A percentile compares a stretch with the other conserved stretches of the same genome.
These are phyloP conservation scores for Hyles vespertilio DNA, from an alignment of 1,140 invertebrate genomes.

Conservation along the genomic window DNA sequence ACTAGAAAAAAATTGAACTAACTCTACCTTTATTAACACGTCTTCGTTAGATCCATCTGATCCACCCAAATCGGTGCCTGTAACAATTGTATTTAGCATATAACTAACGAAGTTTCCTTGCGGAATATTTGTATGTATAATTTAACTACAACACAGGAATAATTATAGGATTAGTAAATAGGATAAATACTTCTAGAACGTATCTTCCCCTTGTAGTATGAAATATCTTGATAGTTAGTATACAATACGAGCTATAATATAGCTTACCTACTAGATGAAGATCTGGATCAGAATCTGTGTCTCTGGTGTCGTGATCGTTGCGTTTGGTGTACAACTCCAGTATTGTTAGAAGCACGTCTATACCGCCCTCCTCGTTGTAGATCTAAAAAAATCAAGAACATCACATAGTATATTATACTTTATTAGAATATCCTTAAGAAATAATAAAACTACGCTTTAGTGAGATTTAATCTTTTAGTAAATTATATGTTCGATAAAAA, in stretches of 20 bases:
- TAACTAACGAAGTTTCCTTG: background rate
- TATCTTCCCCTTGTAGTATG: too few relatives aligned
- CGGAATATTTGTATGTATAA: too few relatives aligned
- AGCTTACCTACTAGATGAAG: slow-evolving; percentile 52
- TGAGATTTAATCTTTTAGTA: background rate
- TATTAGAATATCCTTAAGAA: too few relatives aligned
- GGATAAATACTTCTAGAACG: too few relatives aligned
- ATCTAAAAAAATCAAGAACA: slow-evolving; percentile 32
- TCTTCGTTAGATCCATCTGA: slow-evolving; percentile 79
- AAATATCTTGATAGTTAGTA: too few relatives aligned
- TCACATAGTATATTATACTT: too few relatives aligned
- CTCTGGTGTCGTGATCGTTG: slow-evolving; percentile 31
- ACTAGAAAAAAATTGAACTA: too few relatives aligned
- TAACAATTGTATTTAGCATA: slow-evolving; percentile 10
- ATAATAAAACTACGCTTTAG: too few relatives aligned
- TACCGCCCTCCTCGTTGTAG: slow-evolving; percentile 53
- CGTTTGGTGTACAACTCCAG: slow-evolving; percentile 56
- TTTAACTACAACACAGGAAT: too few relatives aligned
- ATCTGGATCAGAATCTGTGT: slow-evolving; percentile 45
- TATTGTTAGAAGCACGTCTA: slow-evolving; percentile 58
- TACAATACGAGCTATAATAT: background rate
- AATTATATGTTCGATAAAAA: background rate
- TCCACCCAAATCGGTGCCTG: slow-evolving; percentile 69
- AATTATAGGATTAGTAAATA: too few relatives aligned
- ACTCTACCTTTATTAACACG: slow-evolving; percentile 80